phyloP scores from a whole-genome alignment of 2,888 invertebrate genomes.

The Diogma glabrata region DNA sequence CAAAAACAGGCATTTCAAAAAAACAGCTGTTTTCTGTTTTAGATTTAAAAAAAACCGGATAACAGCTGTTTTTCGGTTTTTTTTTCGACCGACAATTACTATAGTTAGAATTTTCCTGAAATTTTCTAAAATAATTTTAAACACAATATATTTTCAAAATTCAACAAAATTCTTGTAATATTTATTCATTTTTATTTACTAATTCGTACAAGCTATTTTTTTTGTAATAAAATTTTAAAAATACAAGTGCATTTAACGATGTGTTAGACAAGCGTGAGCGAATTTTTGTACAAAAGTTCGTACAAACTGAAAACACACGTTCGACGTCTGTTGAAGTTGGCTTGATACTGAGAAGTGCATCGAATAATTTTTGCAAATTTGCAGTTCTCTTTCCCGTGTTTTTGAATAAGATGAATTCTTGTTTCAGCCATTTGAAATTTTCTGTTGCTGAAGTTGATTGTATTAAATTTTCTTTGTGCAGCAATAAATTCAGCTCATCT shows the following conservation, averaged over 20 bases:
- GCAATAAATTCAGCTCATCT: background rate
- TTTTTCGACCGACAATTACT: too few species aligned
- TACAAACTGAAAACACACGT: background rate
- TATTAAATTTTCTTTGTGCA: background rate
- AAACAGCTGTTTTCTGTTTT: too few species aligned
- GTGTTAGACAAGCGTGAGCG: background rate
- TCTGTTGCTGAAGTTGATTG: background rate
- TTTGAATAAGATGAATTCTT: background rate
- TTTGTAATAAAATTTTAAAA: background rate
- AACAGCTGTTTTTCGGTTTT: too few species aligned
- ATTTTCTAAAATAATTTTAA: too few species aligned
- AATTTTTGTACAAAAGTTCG: background rate
- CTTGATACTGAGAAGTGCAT: background rate
- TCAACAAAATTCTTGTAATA: too few species aligned
- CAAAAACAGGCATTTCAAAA: too few species aligned
- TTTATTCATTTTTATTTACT: too few species aligned
- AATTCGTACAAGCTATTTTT: too few species aligned
- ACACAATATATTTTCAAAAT: too few species aligned
- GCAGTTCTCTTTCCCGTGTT: conserved; percentile 6
- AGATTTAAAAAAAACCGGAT: too few species aligned
- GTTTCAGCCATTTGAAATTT: too few species aligned
- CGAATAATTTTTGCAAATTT: conserved; percentile 6
- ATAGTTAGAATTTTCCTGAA: too few species aligned
- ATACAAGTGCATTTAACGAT: conserved; percentile 1
- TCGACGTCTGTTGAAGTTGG: conserved; percentile 2